Base-by-base conservation (phyloP, 2,113 vertebrate genomes). In the Sander vitreus region DNA sequence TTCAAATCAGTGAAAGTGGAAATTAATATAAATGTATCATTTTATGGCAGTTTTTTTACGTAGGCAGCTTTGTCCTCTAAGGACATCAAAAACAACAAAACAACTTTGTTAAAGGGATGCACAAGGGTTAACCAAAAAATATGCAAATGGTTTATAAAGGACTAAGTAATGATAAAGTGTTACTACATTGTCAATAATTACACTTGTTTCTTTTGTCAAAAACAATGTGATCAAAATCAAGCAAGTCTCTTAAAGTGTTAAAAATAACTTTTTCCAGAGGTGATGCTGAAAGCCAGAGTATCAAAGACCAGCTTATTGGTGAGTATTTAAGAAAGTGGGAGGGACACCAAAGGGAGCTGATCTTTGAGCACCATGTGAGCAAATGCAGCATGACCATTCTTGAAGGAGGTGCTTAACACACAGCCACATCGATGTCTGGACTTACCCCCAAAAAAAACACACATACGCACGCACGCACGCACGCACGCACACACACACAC, bases 351-450 rank as follows among this genome's bases (percentile, higher is more conserved):
- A 80, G 69, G 83, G 73, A 84, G 89, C 83, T 90, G 84, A 84
- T 90, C 91, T 93, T 85, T 86, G 86, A 88, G 85, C 51, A 80
- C 69, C 76, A 55, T 80, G 85, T 89, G 85, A 92, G 92, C 86
- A 80, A 91, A 90, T 84, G 92, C 87, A 89, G 87, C 77, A 55
- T 66, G 87, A 91, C 89, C 39, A 45, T 94, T 94, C 93, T 94
- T 93, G 91, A 94, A 93, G 92, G 92, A 94, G 93, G 78, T 73
- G 74, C 68, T 87, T 60, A 72, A 80, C 76, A 64, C 57, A 30
- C 66, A 82, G 36, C n/a, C 77, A 53, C 58, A 25, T 73, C 70
- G 1, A 76, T 53, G 16, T 85, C 69, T 3, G 50, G 51, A 58
- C 60, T 58, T 39, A 51, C 10, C 33, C 14, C 18, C n/a, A 50